Conservation (phyloP, 1,140 invertebrate species). For the Trichonephila inaurata region DNA sequence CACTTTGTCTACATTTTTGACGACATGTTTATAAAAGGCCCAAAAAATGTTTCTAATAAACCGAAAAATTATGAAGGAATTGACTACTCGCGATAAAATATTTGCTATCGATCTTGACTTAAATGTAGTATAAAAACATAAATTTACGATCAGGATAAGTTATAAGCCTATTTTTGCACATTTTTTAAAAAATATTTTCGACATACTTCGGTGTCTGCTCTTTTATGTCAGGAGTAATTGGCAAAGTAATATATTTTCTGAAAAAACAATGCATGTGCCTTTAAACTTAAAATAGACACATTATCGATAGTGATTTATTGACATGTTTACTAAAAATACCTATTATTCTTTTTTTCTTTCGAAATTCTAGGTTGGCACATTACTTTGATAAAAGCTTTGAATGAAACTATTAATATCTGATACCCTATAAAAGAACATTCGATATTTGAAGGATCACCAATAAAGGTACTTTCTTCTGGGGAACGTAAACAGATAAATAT, state of each 20-base stretch:
- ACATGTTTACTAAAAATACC: constrained; percentile 14
- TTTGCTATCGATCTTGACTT: too few relatives aligned
- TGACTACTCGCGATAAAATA: too few relatives aligned
- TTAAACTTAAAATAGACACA: not conserved
- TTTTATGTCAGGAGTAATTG: not conserved
- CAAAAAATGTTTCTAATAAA: too few relatives aligned
- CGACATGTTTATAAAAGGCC: too few relatives aligned
- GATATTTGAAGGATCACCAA: not conserved
- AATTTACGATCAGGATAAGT: too few relatives aligned
- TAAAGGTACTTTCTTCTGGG: not conserved
- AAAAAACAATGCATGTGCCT: not conserved
- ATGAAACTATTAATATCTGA: not conserved
- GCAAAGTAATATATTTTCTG: not conserved
- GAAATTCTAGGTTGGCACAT: not conserved
- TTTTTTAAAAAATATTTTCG: constrained; percentile 9
- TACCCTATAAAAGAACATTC: not conserved
- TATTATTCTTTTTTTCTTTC: not conserved
- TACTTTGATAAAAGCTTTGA: not conserved
- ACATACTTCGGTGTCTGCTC: not conserved
- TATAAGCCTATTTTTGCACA: not conserved
- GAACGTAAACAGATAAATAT: constrained; percentile 10
- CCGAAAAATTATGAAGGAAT: too few relatives aligned
- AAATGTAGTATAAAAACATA: too few relatives aligned
- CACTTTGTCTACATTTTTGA: too few relatives aligned
- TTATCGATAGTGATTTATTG: not conserved